These are phyloP conservation scores for Felis chaus DNA, from an alignment of 2,113 vertebrate species.

Conservation along the genomic window DNA sequence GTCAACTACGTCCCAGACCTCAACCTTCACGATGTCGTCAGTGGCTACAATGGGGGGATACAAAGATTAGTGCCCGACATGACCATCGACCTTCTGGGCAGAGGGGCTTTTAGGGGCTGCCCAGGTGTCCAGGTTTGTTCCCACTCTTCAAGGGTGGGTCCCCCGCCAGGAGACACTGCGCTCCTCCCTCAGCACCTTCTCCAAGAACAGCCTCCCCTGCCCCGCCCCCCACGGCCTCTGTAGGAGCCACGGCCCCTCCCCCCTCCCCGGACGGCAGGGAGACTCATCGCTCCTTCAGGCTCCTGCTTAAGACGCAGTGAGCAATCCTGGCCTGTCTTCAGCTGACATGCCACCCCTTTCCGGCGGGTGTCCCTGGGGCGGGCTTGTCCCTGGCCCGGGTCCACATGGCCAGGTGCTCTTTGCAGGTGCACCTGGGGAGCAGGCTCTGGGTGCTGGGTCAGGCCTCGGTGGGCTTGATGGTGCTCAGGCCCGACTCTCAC, in stretches of 20 bases:
- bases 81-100: background rate
- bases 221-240: rapidly evolving
- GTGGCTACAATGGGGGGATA: conserved; percentile 88
- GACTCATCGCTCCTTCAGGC: rapidly evolving
- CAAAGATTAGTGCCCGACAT: background rate
- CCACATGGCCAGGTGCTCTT: background rate
- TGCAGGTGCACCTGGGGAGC: background rate
- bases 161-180: background rate
- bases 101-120: rapidly evolving
- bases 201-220: background rate
- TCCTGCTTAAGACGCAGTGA: background rate
- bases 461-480: background rate
- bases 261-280: background rate
- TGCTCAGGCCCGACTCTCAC: background rate
- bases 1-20: conserved; percentile 99
- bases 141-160: background rate
- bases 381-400: background rate
- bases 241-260: rapidly evolving
- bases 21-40: conserved; percentile 98
- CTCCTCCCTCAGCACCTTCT: rapidly evolving
- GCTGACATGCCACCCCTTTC: background rate
- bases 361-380: background rate
- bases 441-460: background rate
- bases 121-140: no score
- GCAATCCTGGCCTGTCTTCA: rapidly evolving